These are phyloP conservation scores for Alces alces DNA, from an alignment of 2,113 vertebrate genomes.

Conservation along the genomic window DNA sequence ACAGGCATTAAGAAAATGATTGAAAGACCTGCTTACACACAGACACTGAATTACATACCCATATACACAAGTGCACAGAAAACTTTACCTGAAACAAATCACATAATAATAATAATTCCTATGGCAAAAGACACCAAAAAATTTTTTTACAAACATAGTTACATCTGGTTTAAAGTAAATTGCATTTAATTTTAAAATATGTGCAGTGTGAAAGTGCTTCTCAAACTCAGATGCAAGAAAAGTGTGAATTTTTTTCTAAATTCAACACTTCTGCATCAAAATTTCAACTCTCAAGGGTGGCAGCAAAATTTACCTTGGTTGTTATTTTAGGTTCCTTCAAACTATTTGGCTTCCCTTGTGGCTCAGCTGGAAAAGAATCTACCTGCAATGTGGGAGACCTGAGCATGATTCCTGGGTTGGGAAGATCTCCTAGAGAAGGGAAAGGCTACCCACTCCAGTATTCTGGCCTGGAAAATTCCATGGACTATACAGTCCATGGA, in stretches of 20 bases:
- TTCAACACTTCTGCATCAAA: not conserved
- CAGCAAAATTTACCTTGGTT: not conserved
- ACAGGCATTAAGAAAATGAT: not conserved
- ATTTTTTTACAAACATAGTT: not conserved
- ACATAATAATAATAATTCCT: not conserved
- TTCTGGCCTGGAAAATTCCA: not conserved
- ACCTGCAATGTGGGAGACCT: too few species aligned
- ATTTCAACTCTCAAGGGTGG: not conserved
- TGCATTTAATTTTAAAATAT: not conserved
- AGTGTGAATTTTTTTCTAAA: not conserved
- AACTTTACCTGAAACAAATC: not conserved
- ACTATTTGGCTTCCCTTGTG: not conserved
- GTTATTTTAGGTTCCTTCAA: not conserved
- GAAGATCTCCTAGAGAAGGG: not conserved
- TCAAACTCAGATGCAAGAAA: not conserved
- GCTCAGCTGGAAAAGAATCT: not conserved
- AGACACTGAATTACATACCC: not conserved
- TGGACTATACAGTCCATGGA: too few species aligned
- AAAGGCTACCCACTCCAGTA: not conserved
- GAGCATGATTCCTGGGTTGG: too few species aligned
- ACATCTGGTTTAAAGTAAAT: not conserved
- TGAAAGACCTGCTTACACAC: not conserved
- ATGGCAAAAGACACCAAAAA: not conserved
- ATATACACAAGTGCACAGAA: not conserved
- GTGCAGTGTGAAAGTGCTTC: not conserved